A percentile compares a stretch with the other conserved stretches of the same genome.
These are phyloP conservation scores for Leistus spinibarbis DNA, from an alignment of 2,888 invertebrate genomes.

Conservation along the genomic window DNA sequence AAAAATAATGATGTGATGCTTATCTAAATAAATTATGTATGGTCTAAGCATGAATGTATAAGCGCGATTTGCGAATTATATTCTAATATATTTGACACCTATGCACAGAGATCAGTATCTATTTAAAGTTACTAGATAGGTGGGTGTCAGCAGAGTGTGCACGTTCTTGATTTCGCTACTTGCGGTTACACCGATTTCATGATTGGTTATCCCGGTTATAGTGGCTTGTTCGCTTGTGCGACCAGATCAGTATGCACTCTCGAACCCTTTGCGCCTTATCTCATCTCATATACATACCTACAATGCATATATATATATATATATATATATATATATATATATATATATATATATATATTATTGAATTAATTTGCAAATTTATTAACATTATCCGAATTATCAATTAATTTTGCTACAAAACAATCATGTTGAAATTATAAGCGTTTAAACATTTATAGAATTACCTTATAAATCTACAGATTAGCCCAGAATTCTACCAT, in stretches of 20 bases:
- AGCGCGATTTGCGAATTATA: neutral
- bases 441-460: too few relatives aligned
- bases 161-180: slow-evolving; percentile 6
- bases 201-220: slow-evolving; percentile 1
- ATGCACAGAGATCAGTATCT: neutral
- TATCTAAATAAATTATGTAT: neutral
- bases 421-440: too few relatives aligned
- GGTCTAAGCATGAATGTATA: neutral
- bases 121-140: slow-evolving; percentile 6
- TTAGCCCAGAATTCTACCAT: too few relatives aligned
- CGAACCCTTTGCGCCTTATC: slow-evolving; percentile 4
- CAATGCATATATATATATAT: slow-evolving; percentile 3
- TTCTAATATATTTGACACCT: neutral
- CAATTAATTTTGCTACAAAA: too few relatives aligned
- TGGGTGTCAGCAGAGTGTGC: slow-evolving; percentile 14
- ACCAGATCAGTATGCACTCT: slow-evolving; percentile 5
- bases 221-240: neutral
- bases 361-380: slow-evolving; percentile 7
- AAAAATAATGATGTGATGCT: neutral
- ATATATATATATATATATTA: too few relatives aligned
- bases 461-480: too few relatives aligned
- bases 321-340: too few relatives aligned
- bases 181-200: slow-evolving; percentile 9
- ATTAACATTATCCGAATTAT: too few relatives aligned
- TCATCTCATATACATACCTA: neutral